Evolutionary conservation across 92 coral and sea anemone species (phyloP), one percentile per base, ranked within the genome.

Genomic region (Epizoanthus stellaris): DNA sequence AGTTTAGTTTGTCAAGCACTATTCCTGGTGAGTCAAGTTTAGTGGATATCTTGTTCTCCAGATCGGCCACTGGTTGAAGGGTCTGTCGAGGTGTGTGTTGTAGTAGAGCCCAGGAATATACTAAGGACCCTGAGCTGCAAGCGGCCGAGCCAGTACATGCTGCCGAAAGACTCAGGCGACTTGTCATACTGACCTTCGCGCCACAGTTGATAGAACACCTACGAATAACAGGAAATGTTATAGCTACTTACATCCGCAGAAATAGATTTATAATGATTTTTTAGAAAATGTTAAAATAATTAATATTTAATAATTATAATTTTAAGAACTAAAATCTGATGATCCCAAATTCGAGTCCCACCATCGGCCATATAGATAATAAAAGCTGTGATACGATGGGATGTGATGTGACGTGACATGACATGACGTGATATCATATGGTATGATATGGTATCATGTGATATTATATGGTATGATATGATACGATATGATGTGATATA

Each of bases 131-230:
- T 8, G 80, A 21, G 38, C 86, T 85, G 16, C 93, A 82, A 17
- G 45, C 47, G 38, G 20, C 67, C 14, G 88, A 86, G 20, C 88
- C 82, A 13, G 5, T 69, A 59, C 98, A 94, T n/a, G 76, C 47
- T 20, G 95, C 67, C 15, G 74, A n/a, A 23, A 94, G 89, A 62
- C 90, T 92, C 60, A 92, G 69, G 38, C 95, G 92, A 42, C 90
- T 80, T 36, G 98, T 76, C 4, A 60, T 53, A 65, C 90, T 94
- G 70, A 82, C 89, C 57, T 40, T 77, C 21, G 75, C 3, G 10
- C 77, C 95, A 67, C 98, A 94, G 88, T 92, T 92, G 67, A 92
- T 86, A 54, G 67, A 79, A 42, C 98, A 94, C 16, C 98, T 94
- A 60, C 0, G 61, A 60, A 16, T 45, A 47, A 67, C n/a, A 54